A percentile compares a stretch with the other conserved stretches of the same genome.
Conservation (phyloP, 2,113 vertebrate species). For the Tretioscincus oriximinensis region DNA sequence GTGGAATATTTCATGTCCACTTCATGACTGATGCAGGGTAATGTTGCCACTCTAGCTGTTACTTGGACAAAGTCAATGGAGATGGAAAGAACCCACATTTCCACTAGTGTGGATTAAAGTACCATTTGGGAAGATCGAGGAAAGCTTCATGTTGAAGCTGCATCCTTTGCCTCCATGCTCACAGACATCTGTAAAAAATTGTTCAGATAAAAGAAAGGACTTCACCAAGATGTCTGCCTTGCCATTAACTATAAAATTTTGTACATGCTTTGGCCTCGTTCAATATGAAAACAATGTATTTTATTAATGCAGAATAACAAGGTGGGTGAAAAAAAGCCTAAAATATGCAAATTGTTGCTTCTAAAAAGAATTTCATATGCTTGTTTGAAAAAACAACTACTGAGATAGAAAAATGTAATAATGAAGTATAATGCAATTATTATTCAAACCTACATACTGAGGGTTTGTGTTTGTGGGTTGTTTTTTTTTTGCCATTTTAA, state of each 20-base stretch:
- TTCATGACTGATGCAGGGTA: too few species aligned
- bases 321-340: not conserved
- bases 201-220: not conserved
- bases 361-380: not conserved
- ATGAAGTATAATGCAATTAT: constrained; percentile 5
- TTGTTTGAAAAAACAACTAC: not conserved
- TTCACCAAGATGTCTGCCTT: not conserved
- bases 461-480: too few species aligned
- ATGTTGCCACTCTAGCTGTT: too few species aligned
- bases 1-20: too few species aligned
- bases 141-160: too few species aligned
- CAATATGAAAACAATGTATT: not conserved
- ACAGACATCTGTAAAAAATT: not conserved
- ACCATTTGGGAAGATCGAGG: too few species aligned
- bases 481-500: constrained; percentile 38
- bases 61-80: too few species aligned
- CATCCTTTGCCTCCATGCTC: too few species aligned
- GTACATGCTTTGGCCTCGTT: not conserved
- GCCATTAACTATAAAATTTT: not conserved
- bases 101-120: too few species aligned
- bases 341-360: not conserved
- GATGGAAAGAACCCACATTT: too few species aligned
- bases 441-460: constrained; percentile 18
- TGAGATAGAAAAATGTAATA: not conserved
- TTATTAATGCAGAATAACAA: not conserved